Conservation (phyloP, 2,888 invertebrate genomes). For the Formica aserva region DNA sequence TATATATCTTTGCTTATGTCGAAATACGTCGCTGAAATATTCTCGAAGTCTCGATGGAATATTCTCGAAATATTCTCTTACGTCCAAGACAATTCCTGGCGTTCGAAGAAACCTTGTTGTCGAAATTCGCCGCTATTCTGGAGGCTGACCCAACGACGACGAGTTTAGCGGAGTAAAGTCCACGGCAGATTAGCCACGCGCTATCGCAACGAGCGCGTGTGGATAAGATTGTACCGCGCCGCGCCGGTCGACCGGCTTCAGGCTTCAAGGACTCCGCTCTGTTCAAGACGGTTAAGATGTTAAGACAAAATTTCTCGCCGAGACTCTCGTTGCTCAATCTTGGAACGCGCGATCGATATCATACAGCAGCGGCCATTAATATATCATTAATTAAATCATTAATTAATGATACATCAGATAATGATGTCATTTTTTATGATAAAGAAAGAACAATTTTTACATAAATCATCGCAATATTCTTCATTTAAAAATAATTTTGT, state of each 20-base stretch:
- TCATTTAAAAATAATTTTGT: neutral
- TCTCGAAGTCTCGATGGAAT: neutral
- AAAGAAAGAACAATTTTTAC: neutral
- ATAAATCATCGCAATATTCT: neutral
- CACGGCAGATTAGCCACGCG: conserved; percentile 78
- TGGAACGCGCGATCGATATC: conserved; percentile 23
- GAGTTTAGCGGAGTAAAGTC: conserved; percentile 78
- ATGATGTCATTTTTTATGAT: neutral
- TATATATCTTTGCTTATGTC: neutral
- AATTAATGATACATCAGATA: neutral
- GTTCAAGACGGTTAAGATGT: conserved; percentile 45
- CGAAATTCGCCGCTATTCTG: conserved; percentile 68
- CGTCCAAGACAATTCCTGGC: neutral
- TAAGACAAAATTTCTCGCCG: conserved; percentile 45
- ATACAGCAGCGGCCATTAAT: neutral
- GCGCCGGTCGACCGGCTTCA: conserved; percentile 66
- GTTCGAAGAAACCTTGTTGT: conserved; percentile 12
- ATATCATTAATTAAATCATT: neutral
- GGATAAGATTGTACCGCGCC: conserved; percentile 80
- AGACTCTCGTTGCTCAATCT: conserved; percentile 18
- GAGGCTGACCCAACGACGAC: conserved; percentile 64
- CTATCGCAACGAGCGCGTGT: conserved; percentile 75
- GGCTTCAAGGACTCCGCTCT: conserved; percentile 75
- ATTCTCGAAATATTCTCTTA: neutral
- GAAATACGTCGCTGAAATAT: neutral